phyloP scores from a whole-genome alignment of 2,797 vertebrate genomes.

The Threskiornis aethiopicus region DNA sequence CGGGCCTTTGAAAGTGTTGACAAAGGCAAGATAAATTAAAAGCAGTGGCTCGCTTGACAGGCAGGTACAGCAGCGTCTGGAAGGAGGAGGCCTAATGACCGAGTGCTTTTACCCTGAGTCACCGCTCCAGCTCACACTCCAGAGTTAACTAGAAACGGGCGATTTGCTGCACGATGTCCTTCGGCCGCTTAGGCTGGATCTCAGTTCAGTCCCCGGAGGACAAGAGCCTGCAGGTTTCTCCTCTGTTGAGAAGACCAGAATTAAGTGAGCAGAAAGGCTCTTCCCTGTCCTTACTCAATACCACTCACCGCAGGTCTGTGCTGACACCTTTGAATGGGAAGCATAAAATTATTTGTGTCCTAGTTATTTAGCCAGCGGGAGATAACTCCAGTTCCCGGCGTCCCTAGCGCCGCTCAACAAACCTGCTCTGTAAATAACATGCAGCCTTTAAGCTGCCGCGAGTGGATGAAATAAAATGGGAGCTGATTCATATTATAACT shows the following conservation, averaged over 20 bases:
- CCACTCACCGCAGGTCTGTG: not conserved
- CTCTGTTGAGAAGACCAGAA: not conserved
- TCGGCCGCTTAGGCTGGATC: not conserved
- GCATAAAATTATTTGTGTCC: not conserved
- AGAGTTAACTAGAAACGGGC: not conserved
- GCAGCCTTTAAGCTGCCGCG: not conserved
- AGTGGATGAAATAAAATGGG: slow-evolving; percentile 23
- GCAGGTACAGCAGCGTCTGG: not conserved
- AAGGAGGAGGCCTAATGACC: not conserved
- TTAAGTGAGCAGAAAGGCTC: not conserved
- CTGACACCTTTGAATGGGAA: not conserved
- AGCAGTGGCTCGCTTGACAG: not conserved
- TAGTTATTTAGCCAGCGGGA: not conserved
- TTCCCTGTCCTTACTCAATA: not conserved
- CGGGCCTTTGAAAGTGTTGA: not conserved
- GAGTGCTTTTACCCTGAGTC: slow-evolving; percentile 26
- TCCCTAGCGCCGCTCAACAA: not conserved
- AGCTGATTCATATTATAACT: slow-evolving; percentile 1
- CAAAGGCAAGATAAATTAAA: slow-evolving; percentile 29
- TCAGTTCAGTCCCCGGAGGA: not conserved
- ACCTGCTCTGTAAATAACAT: slow-evolving; percentile 43
- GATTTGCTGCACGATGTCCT: not conserved
- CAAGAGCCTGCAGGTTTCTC: not conserved
- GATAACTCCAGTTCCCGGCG: not conserved
- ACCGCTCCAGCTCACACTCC: not conserved